phyloP scores from a whole-genome alignment of 2,113 vertebrate genomes.

The Macquaria australasica region DNA sequence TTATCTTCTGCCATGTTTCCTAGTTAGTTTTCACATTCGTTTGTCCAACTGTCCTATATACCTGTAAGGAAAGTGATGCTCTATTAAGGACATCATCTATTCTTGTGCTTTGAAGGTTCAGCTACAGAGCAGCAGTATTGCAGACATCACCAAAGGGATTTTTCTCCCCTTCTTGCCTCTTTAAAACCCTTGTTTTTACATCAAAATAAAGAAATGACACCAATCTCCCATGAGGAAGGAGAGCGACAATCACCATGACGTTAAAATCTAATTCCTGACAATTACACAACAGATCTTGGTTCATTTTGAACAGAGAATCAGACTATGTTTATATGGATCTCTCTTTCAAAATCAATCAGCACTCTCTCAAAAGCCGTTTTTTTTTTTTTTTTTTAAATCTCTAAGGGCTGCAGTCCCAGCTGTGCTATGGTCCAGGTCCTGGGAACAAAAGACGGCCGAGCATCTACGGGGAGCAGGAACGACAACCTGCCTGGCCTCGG shows the following conservation, averaged over 20 bases:
- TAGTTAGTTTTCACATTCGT: no score
- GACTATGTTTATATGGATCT: neutral
- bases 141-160: no score
- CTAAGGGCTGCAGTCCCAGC: constrained; percentile 30
- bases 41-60: no score
- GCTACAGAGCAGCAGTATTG: no score
- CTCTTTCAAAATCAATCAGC: constrained; percentile 49
- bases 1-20: neutral
- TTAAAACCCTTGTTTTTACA: neutral
- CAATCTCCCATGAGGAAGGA: no score
- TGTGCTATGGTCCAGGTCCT: constrained; percentile 43
- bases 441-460: constrained; percentile 48
- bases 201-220: neutral
- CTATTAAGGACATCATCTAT: no score
- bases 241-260: no score
- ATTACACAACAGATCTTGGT: neutral
- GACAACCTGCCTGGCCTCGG: constrained; percentile 33
- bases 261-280: neutral
- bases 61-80: no score
- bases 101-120: no score
- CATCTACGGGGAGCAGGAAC: neutral
- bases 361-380: constrained; percentile 1
- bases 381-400: constrained; percentile 14
- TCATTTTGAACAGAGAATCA: neutral
- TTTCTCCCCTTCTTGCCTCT: neutral